Evolutionary conservation across 1,140 invertebrate species (phyloP).

Genomic region (Orius laevigatus): DNA sequence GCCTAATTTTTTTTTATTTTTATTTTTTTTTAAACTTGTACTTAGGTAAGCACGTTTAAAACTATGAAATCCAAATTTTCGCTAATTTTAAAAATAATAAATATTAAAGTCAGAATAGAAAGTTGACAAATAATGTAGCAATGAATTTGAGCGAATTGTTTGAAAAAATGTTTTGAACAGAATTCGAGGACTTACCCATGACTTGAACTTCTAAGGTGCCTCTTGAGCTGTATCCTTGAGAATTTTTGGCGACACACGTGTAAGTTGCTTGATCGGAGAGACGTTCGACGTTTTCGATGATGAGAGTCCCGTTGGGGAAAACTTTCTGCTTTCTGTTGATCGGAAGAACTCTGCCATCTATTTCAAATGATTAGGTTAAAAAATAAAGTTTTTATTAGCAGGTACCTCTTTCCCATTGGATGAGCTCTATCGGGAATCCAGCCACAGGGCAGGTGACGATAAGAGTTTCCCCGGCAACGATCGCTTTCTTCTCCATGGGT

Average conservation of each 20-base stretch:
- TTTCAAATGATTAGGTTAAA: too few species aligned
- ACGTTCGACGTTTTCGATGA: slow-evolving; percentile 84
- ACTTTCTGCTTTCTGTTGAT: slow-evolving; percentile 92
- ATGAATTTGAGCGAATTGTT: too few species aligned
- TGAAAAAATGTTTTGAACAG: too few species aligned
- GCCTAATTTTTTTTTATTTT: too few species aligned
- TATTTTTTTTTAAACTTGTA: too few species aligned
- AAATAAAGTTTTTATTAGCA: slow-evolving; percentile 3
- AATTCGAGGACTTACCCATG: slow-evolving; percentile 63
- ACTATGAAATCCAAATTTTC: too few species aligned
- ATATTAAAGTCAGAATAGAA: too few species aligned
- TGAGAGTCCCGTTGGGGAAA: slow-evolving; percentile 81
- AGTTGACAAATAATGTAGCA: too few species aligned
- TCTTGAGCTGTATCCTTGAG: slow-evolving; percentile 72
- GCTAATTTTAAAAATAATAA: too few species aligned
- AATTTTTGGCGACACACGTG: slow-evolving; percentile 81
- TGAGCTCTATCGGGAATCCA: slow-evolving; percentile 83
- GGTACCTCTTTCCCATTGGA: slow-evolving; percentile 75
- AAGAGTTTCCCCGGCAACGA: slow-evolving; percentile 79
- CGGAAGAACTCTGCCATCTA: slow-evolving; percentile 57
- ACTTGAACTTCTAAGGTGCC: slow-evolving; percentile 83
- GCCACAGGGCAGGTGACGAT: slow-evolving; percentile 83
- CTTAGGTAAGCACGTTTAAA: too few species aligned
- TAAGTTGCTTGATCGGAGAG: slow-evolving; percentile 85
- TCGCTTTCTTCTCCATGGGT: slow-evolving; percentile 84